A percentile compares a stretch with the other conserved stretches of the same genome.
phyloP scores from a whole-genome alignment of 1,140 invertebrate species.

The Homalodisca vitripennis region DNA sequence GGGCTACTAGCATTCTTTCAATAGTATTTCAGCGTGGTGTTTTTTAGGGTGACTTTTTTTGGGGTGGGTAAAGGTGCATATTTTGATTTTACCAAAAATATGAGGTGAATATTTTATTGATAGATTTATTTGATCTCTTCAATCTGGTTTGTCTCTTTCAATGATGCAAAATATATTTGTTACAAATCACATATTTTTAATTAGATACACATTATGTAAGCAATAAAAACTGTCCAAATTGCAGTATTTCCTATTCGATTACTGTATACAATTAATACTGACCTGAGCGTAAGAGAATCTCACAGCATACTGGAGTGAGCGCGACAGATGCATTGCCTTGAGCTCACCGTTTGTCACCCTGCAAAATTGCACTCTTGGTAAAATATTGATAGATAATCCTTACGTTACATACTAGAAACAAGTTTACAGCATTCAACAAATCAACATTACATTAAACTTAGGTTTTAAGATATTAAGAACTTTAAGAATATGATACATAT shows the following conservation, averaged over 20 bases:
- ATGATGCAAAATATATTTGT: not conserved
- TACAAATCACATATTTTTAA: not conserved
- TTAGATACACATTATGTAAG: not conserved
- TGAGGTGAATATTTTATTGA: no score
- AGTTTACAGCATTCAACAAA: no score
- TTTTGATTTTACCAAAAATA: no score
- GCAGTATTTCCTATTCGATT: not conserved
- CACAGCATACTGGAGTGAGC: slow-evolving; percentile 23
- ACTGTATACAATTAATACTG: not conserved
- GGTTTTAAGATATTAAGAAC: no score
- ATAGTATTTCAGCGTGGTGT: no score
- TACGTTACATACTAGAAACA: no score
- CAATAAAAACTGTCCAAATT: not conserved
- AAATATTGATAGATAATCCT: no score
- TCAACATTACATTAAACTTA: no score
- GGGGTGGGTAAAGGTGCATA: no score
- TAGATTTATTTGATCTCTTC: not conserved
- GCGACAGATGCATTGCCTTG: slow-evolving; percentile 11
- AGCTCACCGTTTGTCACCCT: slow-evolving; percentile 14
- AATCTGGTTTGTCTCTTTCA: not conserved
- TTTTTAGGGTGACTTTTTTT: no score
- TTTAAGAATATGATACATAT: no score
- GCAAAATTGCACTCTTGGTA: not conserved
- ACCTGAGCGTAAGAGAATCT: slow-evolving; percentile 31
- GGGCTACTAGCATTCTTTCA: no score